A percentile compares a stretch with the other conserved stretches of the same genome.
phyloP scores from a whole-genome alignment of 2,113 vertebrate species.

The Zapornia atra region DNA sequence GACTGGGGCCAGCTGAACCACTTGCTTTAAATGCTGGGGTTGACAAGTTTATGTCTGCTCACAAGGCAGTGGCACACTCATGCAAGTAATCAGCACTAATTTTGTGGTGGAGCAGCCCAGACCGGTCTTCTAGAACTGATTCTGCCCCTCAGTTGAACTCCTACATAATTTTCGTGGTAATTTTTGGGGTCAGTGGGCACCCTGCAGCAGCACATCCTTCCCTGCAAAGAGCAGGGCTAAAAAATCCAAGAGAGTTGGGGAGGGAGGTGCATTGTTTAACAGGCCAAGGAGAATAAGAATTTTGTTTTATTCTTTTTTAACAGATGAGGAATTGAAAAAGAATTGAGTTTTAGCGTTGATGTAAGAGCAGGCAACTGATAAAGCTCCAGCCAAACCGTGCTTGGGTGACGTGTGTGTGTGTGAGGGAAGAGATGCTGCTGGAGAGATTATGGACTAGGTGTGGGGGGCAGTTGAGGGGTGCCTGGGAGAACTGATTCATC shows the following conservation, averaged over 20 bases:
- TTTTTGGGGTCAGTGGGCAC: neutral
- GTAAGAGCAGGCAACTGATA: neutral
- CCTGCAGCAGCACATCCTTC: neutral
- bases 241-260: neutral
- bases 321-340: neutral
- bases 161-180: neutral
- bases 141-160: neutral
- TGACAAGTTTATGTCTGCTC: neutral
- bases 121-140: neutral
- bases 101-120: neutral
- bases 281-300: neutral
- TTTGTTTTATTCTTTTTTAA: neutral
- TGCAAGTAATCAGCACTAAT: fast-evolving
- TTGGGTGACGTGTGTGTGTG: neutral
- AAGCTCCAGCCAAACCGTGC: neutral
- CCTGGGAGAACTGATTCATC: neutral
- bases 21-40: neutral
- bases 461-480: neutral
- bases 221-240: neutral
- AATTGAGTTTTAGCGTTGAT: neutral
- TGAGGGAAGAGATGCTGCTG: neutral
- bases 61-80: fast-evolving
- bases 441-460: neutral
- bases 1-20: neutral
- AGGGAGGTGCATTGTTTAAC: neutral